Base-by-base conservation (phyloP, 2,797 vertebrate species). In the Myoxocephalus aenaeus region DNA sequence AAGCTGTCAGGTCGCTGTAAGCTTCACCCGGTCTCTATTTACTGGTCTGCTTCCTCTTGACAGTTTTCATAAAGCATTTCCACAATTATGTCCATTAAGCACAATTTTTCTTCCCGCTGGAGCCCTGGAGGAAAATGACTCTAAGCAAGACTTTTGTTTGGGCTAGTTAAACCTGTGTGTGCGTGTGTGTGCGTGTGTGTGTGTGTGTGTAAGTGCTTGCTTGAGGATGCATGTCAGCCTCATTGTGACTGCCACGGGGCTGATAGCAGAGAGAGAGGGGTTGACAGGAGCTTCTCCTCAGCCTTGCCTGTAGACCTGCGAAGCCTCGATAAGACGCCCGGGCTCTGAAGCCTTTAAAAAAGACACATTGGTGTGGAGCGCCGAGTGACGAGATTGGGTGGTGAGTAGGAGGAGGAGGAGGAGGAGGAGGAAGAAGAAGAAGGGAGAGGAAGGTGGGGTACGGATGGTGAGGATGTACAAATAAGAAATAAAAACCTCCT, bases 311-410 rank as follows among this genome's bases (percentile, higher is more conserved):
- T 85, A 88, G 92, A 92, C 92, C 94, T 94, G 94, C 88, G 85
- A 89, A 89, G 81, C 84, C 80, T 87, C 53, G 95, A 96, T 95
- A 95, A 96, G 92, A 90, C 87, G 72, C 58, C 68, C 84, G 32
- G 66, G 68, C 91, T 93, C 80, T 87, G 84, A 88, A 92, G 86
- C 83, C 86, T 84, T 86, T 82, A 85, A 92, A n/a, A 90, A 84
- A 92, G 84, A 86, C 84, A 88, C 83, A 81, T 78, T 57, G 84
- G 89, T 90, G 78, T 91, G 84, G 77, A 90, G 89, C 82, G 82
- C 75, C 77, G 89, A 86, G 90, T 74, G 84, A 82, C 82, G 70
- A 84, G 85, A 92, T 84, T 84, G 75, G 65, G 51, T 70, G 48
- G 81, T 48, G 79, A 83, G 74, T 64, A 83, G 82, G 76, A 87